Evolutionary conservation across 2,888 invertebrate genomes (phyloP).

Genomic region (Clostera curtula): DNA sequence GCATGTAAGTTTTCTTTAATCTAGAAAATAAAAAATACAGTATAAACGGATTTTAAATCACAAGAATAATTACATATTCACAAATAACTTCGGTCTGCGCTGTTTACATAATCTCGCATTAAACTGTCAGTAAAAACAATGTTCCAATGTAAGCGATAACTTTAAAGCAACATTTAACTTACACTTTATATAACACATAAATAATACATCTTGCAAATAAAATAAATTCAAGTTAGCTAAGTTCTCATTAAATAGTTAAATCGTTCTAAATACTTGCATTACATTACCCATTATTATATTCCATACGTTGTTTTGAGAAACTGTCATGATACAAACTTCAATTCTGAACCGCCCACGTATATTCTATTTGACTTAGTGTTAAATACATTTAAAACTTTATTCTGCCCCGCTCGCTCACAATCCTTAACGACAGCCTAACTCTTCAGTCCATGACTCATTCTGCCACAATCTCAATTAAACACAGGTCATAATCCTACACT

Average conservation of each 20-base stretch:
- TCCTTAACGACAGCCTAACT: slow-evolving; percentile 36
- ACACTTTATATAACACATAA: slow-evolving; percentile 71
- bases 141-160: slow-evolving; percentile 62
- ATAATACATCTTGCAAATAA: slow-evolving; percentile 73
- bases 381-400: slow-evolving; percentile 39
- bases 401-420: slow-evolving; percentile 31
- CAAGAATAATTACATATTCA: slow-evolving; percentile 76
- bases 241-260: slow-evolving; percentile 63
- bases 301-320: slow-evolving; percentile 27
- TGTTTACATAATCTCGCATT: slow-evolving; percentile 57
- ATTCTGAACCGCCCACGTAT: slow-evolving; percentile 18
- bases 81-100: slow-evolving; percentile 63
- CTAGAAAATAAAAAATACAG: slow-evolving; percentile 75
- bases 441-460: slow-evolving; percentile 51
- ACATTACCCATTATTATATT: slow-evolving; percentile 34
- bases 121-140: slow-evolving; percentile 65
- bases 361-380: slow-evolving; percentile 44
- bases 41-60: slow-evolving; percentile 74
- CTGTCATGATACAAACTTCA: slow-evolving; percentile 39
- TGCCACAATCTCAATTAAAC: slow-evolving; percentile 37
- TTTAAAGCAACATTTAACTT: slow-evolving; percentile 73
- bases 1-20: slow-evolving; percentile 74
- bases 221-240: slow-evolving; percentile 73
- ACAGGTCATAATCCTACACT: slow-evolving; percentile 30
- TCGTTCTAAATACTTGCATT: slow-evolving; percentile 62